A percentile compares a stretch with the other conserved stretches of the same genome.
phyloP scores from a whole-genome alignment of 2,113 vertebrate species.

The Hemibagrus wyckioides region DNA sequence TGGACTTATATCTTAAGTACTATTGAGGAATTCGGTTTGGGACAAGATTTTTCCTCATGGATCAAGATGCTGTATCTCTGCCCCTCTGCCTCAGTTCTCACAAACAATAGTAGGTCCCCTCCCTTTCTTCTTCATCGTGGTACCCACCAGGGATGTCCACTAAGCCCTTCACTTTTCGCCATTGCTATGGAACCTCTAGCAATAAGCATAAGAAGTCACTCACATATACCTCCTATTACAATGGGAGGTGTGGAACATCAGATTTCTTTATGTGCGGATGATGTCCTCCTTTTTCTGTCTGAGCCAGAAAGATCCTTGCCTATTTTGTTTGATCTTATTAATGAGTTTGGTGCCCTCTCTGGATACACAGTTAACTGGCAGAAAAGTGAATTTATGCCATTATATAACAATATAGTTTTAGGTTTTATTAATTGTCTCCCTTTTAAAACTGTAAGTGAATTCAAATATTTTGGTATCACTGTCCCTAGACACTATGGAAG shows the following conservation, averaged over 20 bases:
- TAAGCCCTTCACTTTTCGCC: not conserved
- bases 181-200: too few species aligned
- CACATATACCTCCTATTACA: not conserved
- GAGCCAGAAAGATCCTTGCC: not conserved
- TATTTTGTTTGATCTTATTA: not conserved
- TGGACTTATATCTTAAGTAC: not conserved
- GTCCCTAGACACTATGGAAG: not conserved
- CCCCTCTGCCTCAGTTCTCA: not conserved
- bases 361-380: not conserved
- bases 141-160: not conserved
- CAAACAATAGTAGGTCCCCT: not conserved
- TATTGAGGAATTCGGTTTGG: not conserved
- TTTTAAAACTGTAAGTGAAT: not conserved
- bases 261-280: not conserved
- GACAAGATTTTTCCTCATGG: not conserved
- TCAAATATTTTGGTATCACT: not conserved
- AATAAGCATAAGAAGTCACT: not conserved
- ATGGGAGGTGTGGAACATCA: not conserved
- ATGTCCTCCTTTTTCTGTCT: too few species aligned
- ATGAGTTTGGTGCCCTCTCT: not conserved
- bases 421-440: not conserved
- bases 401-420: not conserved
- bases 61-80: not conserved
- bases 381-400: not conserved
- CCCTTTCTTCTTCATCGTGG: not conserved